Evolutionary conservation across 2,113 vertebrate genomes (phyloP).

Genomic region (Hoplias malabaricus): DNA sequence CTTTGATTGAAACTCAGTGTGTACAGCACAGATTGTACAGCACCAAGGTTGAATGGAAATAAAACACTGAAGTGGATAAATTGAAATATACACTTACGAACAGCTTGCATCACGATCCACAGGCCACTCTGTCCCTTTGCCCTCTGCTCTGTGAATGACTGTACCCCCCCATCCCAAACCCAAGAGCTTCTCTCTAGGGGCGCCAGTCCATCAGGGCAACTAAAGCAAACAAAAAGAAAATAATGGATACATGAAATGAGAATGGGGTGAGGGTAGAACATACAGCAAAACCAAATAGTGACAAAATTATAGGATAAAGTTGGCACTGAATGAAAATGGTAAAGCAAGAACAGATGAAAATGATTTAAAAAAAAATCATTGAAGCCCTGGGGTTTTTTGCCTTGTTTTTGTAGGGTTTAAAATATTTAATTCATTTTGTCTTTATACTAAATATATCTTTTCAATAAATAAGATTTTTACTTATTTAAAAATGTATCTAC

Average conservation of each 20-base stretch:
- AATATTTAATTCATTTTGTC: no score
- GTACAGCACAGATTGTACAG: background rate
- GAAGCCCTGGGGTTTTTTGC: background rate
- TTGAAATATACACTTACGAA: conserved; percentile 41
- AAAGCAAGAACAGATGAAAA: conserved; percentile 16
- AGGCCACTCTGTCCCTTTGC: conserved; percentile 28
- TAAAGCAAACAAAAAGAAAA: conserved; percentile 52
- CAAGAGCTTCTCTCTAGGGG: conserved; percentile 39
- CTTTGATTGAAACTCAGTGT: background rate
- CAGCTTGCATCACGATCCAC: conserved; percentile 6
- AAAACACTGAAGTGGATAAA: background rate
- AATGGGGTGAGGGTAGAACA: conserved; percentile 29
- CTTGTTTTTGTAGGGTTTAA: background rate
- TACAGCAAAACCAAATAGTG: conserved; percentile 24
- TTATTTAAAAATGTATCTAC: no score
- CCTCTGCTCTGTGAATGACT: conserved; percentile 31
- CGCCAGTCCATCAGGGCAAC: conserved; percentile 41
- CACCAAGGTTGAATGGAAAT: background rate
- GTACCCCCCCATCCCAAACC: conserved; percentile 28
- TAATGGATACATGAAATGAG: conserved; percentile 47
- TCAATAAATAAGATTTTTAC: no score
- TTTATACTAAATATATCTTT: no score
- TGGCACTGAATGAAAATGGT: conserved; percentile 16
- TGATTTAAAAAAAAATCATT: background rate
- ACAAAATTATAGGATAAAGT: conserved; percentile 22